Evolutionary conservation across 2,113 vertebrate genomes (phyloP).

Genomic region (Mellivora capensis): DNA sequence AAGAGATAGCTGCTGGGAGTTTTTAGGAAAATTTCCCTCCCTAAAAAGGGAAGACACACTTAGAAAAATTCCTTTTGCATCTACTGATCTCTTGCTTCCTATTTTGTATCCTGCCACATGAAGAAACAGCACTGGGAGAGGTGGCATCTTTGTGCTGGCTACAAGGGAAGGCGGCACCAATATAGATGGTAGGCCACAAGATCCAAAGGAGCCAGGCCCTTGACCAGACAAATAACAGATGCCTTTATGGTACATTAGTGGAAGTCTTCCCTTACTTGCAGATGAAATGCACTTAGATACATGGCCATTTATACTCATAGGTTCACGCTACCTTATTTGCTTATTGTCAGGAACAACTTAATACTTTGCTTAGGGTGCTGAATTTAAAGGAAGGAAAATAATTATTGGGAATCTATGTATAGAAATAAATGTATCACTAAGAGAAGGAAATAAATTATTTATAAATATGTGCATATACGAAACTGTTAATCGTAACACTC

Average conservation of each 20-base stretch:
- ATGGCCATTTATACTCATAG: background rate
- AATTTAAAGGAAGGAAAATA: conserved; percentile 28
- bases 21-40: background rate
- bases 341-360: background rate
- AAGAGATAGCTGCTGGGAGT: background rate
- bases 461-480: background rate
- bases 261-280: background rate
- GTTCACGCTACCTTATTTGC: background rate
- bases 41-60: background rate
- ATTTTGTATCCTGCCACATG: background rate
- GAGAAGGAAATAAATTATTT: background rate
- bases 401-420: background rate
- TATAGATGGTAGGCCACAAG: background rate
- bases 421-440: background rate
- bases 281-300: background rate
- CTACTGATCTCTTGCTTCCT: background rate
- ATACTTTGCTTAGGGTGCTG: background rate
- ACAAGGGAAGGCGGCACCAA: background rate
- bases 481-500: background rate
- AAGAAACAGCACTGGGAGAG: background rate
- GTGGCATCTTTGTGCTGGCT: background rate
- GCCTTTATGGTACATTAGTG: background rate
- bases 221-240: background rate
- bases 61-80: background rate
- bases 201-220: background rate